These are phyloP conservation scores for Eudasyphora cyanicolor DNA, from an alignment of 2,888 invertebrate genomes.

Conservation along the genomic window DNA sequence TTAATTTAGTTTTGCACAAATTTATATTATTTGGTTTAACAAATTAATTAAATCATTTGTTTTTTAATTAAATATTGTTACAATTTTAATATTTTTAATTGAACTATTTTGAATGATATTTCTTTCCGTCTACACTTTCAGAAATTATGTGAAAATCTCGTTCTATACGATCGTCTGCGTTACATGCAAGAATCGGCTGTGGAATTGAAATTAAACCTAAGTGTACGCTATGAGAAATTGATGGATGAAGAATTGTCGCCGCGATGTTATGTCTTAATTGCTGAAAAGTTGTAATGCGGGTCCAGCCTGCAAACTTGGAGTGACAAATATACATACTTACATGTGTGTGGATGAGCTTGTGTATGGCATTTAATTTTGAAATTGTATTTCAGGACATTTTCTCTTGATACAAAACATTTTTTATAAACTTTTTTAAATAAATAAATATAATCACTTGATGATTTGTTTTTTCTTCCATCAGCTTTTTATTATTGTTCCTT, in stretches of 20 bases:
- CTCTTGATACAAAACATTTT: not conserved
- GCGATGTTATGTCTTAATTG: slow-evolving; percentile 84
- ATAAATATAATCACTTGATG: not conserved
- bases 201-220: slow-evolving; percentile 75
- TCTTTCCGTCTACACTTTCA: slow-evolving; percentile 76
- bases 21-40: too few relatives aligned
- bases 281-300: slow-evolving; percentile 78
- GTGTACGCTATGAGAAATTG: slow-evolving; percentile 81
- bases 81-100: not conserved
- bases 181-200: slow-evolving; percentile 78
- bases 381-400: not conserved
- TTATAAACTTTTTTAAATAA: not conserved
- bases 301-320: not conserved
- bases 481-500: too few relatives aligned
- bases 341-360: too few relatives aligned
- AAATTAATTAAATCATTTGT: too few relatives aligned
- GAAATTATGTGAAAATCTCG: slow-evolving; percentile 82
- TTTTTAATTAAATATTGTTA: too few relatives aligned
- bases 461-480: not conserved
- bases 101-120: not conserved
- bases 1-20: too few relatives aligned
- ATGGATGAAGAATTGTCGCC: slow-evolving; percentile 85
- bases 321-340: not conserved
- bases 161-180: slow-evolving; percentile 81
- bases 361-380: not conserved